These are phyloP conservation scores for Hemibates koningsi DNA, from an alignment of 2,113 vertebrate species.

Conservation along the genomic window DNA sequence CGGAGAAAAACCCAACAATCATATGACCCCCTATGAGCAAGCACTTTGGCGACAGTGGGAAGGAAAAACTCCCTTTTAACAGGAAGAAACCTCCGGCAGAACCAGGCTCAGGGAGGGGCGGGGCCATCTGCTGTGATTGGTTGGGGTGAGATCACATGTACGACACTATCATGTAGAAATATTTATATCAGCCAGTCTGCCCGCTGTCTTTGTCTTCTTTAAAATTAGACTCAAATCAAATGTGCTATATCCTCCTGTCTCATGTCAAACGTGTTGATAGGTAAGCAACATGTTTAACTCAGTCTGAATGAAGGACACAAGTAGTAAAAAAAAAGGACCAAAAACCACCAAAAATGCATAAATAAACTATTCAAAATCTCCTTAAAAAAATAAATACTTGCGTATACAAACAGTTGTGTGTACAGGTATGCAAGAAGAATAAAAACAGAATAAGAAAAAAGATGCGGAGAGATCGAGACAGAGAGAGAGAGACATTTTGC, in stretches of 20 bases:
- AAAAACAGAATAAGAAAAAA: neutral
- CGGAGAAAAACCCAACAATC: too few relatives aligned
- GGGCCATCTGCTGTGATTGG: too few relatives aligned
- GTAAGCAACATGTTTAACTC: neutral
- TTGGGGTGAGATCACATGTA: neutral
- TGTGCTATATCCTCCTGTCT: neutral
- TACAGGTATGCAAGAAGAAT: neutral
- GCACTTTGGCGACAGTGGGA: too few relatives aligned
- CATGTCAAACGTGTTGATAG: neutral
- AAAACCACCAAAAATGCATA: neutral
- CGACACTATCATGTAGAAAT: neutral
- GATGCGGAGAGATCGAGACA: neutral
- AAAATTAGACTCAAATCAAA: neutral
- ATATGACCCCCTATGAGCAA: too few relatives aligned
- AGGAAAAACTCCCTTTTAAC: too few relatives aligned
- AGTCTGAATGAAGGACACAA: neutral
- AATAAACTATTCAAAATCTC: neutral
- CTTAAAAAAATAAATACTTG: neutral
- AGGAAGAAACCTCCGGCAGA: too few relatives aligned
- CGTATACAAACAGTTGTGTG: neutral
- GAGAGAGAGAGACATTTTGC: neutral
- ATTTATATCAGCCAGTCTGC: neutral
- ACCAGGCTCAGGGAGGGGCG: too few relatives aligned
- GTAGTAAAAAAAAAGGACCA: neutral
- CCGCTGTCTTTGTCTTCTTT: neutral